These are phyloP conservation scores for Corythornis vintsioides DNA, from an alignment of 2,113 vertebrate species.

Conservation along the genomic window DNA sequence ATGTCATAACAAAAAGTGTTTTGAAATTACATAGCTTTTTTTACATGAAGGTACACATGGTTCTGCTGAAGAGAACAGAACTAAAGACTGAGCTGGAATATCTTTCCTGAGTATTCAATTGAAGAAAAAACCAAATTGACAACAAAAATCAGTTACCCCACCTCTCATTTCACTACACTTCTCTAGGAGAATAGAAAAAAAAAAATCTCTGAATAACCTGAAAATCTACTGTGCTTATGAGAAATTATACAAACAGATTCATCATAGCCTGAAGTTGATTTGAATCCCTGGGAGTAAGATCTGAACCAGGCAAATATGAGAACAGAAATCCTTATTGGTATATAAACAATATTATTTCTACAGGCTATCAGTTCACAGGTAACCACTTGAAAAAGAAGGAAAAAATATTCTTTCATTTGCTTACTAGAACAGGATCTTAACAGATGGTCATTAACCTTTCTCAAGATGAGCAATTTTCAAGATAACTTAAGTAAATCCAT, in stretches of 20 bases:
- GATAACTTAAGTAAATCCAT: background rate
- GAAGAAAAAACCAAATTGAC: background rate
- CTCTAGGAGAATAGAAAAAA: background rate
- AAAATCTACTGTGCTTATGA: background rate
- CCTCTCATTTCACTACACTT: background rate
- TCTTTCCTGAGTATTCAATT: background rate
- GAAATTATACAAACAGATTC: background rate
- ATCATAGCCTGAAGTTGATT: background rate
- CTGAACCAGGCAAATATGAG: background rate
- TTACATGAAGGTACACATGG: background rate
- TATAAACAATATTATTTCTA: background rate
- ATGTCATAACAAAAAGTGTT: background rate
- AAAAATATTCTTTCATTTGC: background rate
- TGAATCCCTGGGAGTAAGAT: background rate
- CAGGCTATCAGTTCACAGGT: background rate
- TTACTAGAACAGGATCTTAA: background rate
- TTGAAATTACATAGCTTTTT: background rate
- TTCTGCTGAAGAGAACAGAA: background rate
- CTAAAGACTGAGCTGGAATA: background rate
- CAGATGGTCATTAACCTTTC: background rate
- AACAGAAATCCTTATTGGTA: background rate
- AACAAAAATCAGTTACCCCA: background rate
- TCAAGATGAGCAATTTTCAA: background rate
- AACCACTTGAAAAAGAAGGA: background rate
- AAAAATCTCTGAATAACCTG: background rate